Evolutionary conservation across 2,113 vertebrate genomes (phyloP), one percentile per base, ranked within the genome.

Genomic region (Vireo altiloquus): DNA sequence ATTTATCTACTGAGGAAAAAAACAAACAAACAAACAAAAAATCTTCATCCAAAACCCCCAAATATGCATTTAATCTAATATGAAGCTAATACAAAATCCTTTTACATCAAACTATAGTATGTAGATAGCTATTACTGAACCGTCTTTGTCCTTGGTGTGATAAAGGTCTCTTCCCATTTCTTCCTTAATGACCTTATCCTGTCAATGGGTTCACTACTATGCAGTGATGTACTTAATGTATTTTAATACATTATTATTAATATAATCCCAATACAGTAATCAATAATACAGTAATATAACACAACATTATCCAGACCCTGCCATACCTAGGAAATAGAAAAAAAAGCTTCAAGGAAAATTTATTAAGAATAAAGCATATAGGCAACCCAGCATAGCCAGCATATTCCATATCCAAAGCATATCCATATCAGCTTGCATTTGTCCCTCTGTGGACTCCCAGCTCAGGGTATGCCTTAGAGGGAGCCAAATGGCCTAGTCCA

Each of bases 1-100:
- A 30, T 10, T 77, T 60, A 69, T 35, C 16, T 7, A 61, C 22
- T 24, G 18, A 60, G 10, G 9, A 78, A 60, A 63, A 56, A 70
- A 46, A 10, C 11, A 42, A 42, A 42, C 39, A 40, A 40, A 82
- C 60, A 63, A 52, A 70, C 40, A 10, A 54, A 63, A 6, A 25
- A 5, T 1, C 5, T 0, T 33, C 11, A 87, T 35, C 9, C 6
- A 19, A 33, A 63, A 28, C 6, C 5, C 1, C 0, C 17, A 76
- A 82, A 60, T 37, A 37, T 37, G 2, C 6, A 66, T 87, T 79
- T 39, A 64, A 28, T 70, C 25, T 35, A 19, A 77, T 80, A 65
- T 76, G 80, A 79, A 82, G 4, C 7, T 44, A 76, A 44, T 49
- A 60, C 0, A 57, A 72, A 72, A 44, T 69, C 9, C 1, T 74